These are phyloP conservation scores for Rhizomys pruinosus DNA, from an alignment of 2,113 vertebrate genomes.

Conservation along the genomic window DNA sequence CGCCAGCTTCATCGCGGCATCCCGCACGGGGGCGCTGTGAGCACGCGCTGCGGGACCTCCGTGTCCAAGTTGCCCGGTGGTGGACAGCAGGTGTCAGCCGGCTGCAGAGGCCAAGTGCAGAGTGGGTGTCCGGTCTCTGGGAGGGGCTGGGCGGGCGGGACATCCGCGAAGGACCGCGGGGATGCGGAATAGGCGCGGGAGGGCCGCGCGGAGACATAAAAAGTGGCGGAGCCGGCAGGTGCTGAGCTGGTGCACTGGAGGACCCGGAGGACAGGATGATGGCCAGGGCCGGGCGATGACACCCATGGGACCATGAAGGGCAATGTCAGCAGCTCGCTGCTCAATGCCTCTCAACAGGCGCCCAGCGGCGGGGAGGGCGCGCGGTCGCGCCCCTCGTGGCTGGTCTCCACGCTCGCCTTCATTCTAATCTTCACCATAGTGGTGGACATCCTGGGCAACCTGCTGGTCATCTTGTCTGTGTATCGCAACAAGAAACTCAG, in stretches of 20 bases:
- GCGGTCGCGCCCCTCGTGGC: slow-evolving; percentile 90
- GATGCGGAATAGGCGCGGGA: background rate
- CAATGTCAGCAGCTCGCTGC: slow-evolving; percentile 89
- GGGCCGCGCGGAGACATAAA: slow-evolving; percentile 8
- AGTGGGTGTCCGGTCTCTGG: slow-evolving; percentile 46
- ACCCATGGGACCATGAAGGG: slow-evolving; percentile 83
- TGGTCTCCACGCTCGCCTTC: slow-evolving; percentile 90
- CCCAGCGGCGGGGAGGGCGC: slow-evolving; percentile 75
- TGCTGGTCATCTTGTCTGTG: slow-evolving; percentile 96
- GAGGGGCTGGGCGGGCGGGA: slow-evolving; percentile 7
- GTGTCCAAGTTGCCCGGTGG: slow-evolving; percentile 67
- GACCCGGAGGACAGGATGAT: background rate
- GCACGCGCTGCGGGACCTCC: background rate
- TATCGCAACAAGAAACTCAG: slow-evolving; percentile 96
- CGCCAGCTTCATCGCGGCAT: rapidly evolving
- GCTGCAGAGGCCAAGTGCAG: slow-evolving; percentile 44
- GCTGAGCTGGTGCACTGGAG: background rate
- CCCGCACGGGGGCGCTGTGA: slow-evolving; percentile 71
- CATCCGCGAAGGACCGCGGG: background rate
- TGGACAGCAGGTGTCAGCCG: slow-evolving; percentile 84
- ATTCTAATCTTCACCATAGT: slow-evolving; percentile 96
- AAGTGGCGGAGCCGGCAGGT: background rate
- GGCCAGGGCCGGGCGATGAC: background rate
- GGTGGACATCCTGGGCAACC: slow-evolving; percentile 95
- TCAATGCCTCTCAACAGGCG: slow-evolving; percentile 87